Conservation (phyloP, 2,113 vertebrate species). For the Campylomormyrus numenius region DNA sequence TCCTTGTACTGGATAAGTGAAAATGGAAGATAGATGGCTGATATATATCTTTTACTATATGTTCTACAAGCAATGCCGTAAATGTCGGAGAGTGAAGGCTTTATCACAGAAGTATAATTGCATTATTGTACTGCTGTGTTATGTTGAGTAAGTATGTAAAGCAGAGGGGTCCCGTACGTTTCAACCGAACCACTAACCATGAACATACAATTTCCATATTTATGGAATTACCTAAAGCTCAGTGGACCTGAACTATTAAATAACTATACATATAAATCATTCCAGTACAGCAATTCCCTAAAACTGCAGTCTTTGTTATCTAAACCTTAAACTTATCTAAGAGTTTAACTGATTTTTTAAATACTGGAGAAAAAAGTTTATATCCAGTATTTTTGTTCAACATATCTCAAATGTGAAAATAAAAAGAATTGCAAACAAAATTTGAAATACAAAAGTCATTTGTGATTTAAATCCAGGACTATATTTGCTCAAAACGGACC, state of each 20-base stretch:
- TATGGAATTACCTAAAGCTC: neutral
- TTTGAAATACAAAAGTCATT: neutral
- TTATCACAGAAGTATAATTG: neutral
- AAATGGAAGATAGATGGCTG: neutral
- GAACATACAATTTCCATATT: conserved; percentile 4
- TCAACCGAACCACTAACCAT: neutral
- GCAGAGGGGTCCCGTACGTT: neutral
- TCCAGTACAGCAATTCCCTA: neutral
- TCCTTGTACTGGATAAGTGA: neutral
- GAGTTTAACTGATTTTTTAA: neutral
- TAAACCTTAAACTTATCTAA: neutral
- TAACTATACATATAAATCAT: conserved; percentile 4
- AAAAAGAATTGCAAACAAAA: neutral
- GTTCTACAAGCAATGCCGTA: neutral
- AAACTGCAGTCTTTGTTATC: conserved; percentile 1
- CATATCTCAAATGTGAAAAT: neutral
- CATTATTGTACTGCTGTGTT: neutral
- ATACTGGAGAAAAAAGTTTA: neutral
- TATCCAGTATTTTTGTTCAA: neutral
- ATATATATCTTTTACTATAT: neutral
- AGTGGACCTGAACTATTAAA: neutral
- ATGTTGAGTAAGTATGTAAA: neutral
- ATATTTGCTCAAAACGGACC: neutral
- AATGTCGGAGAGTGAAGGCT: neutral
- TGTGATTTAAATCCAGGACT: neutral